phyloP scores from a whole-genome alignment of 2,797 vertebrate species.

The Oryzias sinensis region DNA sequence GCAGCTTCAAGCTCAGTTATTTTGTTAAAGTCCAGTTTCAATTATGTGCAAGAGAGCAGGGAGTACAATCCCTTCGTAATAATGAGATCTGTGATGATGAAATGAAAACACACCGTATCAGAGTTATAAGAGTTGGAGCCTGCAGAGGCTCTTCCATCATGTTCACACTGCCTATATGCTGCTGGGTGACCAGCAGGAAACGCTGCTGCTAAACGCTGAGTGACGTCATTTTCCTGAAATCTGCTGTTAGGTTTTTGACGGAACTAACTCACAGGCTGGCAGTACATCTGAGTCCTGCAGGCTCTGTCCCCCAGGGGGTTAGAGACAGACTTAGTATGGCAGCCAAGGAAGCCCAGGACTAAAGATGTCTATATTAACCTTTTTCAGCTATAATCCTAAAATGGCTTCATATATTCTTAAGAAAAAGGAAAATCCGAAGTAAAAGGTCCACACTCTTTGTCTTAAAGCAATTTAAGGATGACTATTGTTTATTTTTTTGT shows the following conservation, averaged over 20 bases:
- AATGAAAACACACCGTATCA: too few species aligned
- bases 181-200: too few species aligned
- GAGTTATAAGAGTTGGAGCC: neutral
- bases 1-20: conserved; percentile 7
- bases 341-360: too few species aligned
- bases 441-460: too few species aligned
- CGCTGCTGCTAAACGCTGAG: neutral
- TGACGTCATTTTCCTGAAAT: conserved; percentile 22
- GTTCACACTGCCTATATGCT: conserved; percentile 6
- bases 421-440: too few species aligned
- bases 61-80: too few species aligned
- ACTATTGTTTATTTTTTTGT: too few species aligned
- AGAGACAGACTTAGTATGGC: neutral
- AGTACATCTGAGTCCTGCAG: conserved; percentile 15
- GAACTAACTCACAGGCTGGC: conserved; percentile 8
- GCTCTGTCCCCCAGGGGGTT: neutral
- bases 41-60: conserved; percentile 8
- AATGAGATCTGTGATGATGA: too few species aligned
- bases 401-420: too few species aligned
- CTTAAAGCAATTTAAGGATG: too few species aligned
- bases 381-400: too few species aligned
- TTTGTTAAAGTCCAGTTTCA: conserved; percentile 15
- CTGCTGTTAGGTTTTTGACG: conserved; percentile 11
- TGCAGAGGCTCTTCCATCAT: neutral
- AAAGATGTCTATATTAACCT: too few species aligned